A percentile compares a stretch with the other conserved stretches of the same genome.
phyloP scores from a whole-genome alignment of 2,797 vertebrate genomes.

The Telmatherina bonti region DNA sequence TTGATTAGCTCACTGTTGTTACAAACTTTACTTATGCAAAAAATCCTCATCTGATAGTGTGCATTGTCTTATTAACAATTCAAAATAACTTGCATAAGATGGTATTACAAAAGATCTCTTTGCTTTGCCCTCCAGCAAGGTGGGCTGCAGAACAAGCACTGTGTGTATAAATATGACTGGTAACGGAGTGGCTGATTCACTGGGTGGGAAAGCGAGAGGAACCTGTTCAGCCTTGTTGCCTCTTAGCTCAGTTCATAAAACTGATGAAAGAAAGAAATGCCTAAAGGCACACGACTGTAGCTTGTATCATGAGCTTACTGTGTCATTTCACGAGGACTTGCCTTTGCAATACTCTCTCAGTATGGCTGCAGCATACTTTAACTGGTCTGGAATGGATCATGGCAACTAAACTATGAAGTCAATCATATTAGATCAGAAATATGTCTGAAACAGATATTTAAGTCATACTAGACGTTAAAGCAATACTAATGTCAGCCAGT shows the following conservation, averaged over 20 bases:
- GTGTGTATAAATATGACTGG: constrained; percentile 13
- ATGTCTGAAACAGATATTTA: constrained; percentile 10
- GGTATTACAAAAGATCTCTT: constrained; percentile 63
- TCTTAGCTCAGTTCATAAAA: constrained; percentile 27
- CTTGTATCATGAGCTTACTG: constrained; percentile 20
- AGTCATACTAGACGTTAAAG: not conserved
- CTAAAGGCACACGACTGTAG: constrained; percentile 21
- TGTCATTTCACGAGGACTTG: constrained; percentile 37
- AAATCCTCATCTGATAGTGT: constrained; percentile 56
- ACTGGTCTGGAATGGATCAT: constrained; percentile 2
- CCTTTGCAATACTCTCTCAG: constrained; percentile 6
- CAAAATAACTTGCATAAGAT: constrained; percentile 65
- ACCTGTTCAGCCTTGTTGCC: constrained; percentile 26
- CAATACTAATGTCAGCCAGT: not conserved
- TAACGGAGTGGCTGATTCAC: constrained; percentile 25
- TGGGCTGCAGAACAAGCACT: constrained; percentile 2
- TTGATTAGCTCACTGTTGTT: constrained; percentile 76
- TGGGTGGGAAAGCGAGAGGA: not conserved
- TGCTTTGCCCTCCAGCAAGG: constrained; percentile 55
- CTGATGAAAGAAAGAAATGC: constrained; percentile 36
- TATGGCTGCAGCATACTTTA: constrained; percentile 11
- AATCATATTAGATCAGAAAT: constrained; percentile 1
- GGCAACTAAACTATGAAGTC: constrained; percentile 11
- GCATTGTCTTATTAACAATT: constrained; percentile 67
- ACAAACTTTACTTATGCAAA: constrained; percentile 73